Conservation (phyloP, 2,888 invertebrate genomes). For the Gasteruption jaculator region DNA sequence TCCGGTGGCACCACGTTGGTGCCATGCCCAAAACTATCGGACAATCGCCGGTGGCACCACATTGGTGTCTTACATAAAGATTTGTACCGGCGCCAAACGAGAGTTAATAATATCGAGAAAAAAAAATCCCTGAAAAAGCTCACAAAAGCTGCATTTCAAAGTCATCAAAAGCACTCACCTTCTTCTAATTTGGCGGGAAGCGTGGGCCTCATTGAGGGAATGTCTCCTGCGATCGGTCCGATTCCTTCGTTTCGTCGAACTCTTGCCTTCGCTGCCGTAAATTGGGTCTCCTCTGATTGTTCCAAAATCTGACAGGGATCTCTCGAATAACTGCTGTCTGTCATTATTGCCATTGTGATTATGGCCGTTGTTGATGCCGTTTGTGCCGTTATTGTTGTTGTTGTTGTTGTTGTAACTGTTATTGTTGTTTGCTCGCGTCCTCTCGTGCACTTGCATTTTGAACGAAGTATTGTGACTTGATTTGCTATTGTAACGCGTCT, state of each 20-base stretch:
- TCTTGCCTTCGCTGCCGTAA: constrained; percentile 41
- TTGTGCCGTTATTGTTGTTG: constrained; percentile 1
- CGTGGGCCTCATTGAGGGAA: constrained; percentile 44
- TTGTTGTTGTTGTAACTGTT: constrained; percentile 20
- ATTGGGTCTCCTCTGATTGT: constrained; percentile 31
- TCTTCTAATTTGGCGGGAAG: too few species aligned
- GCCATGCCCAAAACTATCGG: too few species aligned
- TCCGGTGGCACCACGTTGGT: too few species aligned
- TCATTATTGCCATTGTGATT: too few species aligned
- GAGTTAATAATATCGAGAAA: too few species aligned
- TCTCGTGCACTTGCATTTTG: constrained; percentile 29
- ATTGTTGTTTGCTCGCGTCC: constrained; percentile 31
- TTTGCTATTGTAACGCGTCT: too few species aligned
- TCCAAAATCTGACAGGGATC: constrained; percentile 26
- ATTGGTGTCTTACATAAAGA: too few species aligned
- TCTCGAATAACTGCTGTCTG: constrained; percentile 23
- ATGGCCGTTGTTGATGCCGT: background rate
- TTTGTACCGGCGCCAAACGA: too few species aligned
- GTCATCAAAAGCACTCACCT: constrained; percentile 39
- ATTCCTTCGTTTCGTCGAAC: constrained; percentile 37
- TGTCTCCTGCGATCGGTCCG: constrained; percentile 45
- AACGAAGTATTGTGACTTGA: constrained; percentile 20
- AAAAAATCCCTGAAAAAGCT: too few species aligned
- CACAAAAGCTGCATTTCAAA: too few species aligned
- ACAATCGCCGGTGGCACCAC: too few species aligned